phyloP scores from a whole-genome alignment of 1,140 invertebrate species.

The Zelostemma sp. region DNA sequence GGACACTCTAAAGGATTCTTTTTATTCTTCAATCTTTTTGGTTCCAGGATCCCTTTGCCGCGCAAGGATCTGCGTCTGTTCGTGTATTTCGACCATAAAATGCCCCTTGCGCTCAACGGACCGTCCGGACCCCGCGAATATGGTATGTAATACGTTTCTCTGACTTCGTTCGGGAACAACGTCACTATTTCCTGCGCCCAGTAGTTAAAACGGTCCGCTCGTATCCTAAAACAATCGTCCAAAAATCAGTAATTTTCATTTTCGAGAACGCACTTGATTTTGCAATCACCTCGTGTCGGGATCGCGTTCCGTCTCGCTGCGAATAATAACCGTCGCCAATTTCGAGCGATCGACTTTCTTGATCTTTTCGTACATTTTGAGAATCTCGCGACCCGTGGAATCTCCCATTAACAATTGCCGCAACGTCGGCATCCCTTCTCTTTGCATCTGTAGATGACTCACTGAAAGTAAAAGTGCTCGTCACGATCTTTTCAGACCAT shows the following conservation, averaged over 20 bases:
- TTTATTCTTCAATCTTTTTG: constrained; percentile 32
- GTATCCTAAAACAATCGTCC: constrained; percentile 19
- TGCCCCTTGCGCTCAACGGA: constrained; percentile 36
- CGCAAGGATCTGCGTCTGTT: constrained; percentile 34
- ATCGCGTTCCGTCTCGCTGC: constrained; percentile 38
- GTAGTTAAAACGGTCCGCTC: constrained; percentile 37
- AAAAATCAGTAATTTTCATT: constrained; percentile 2
- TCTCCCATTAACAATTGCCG: constrained; percentile 33
- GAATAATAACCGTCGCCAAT: constrained; percentile 37
- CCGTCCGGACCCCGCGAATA: constrained; percentile 39
- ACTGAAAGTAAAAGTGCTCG: constrained; percentile 16
- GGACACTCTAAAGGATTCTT: constrained; percentile 35
- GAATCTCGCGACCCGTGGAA: constrained; percentile 41
- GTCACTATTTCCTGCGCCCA: constrained; percentile 47
- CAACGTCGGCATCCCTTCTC: constrained; percentile 22
- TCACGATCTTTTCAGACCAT: neutral
- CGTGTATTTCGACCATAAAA: constrained; percentile 42
- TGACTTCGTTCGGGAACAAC: constrained; percentile 38
- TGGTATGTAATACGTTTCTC: constrained; percentile 43
- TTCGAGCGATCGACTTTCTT: constrained; percentile 42
- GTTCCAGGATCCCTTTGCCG: constrained; percentile 40
- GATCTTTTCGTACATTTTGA: constrained; percentile 46
- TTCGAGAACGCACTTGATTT: neutral
- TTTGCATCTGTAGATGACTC: constrained; percentile 10
- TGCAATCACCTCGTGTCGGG: constrained; percentile 31